Conservation (phyloP, 2,797 vertebrate species). For the Silurus lanzhouensis region DNA sequence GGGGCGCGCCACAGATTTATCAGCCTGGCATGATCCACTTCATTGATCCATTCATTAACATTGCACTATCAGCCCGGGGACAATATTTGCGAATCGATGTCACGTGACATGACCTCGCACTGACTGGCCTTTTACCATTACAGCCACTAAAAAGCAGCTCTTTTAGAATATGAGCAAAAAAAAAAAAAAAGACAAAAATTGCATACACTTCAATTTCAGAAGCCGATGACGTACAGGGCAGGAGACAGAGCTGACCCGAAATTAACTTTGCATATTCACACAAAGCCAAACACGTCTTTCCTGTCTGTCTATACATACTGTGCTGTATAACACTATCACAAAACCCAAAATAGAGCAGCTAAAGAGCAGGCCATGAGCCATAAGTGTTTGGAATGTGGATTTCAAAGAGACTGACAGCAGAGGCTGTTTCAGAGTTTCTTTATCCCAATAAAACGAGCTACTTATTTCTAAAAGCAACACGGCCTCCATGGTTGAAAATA, state of each 20-base stretch:
- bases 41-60: constrained; percentile 76
- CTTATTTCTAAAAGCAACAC: constrained; percentile 53
- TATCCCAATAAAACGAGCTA: constrained; percentile 53
- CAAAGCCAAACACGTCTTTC: constrained; percentile 51
- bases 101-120: constrained; percentile 45
- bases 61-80: constrained; percentile 70
- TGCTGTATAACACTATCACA: constrained; percentile 55
- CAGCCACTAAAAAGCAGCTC: not conserved
- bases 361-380: constrained; percentile 51
- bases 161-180: constrained; percentile 1
- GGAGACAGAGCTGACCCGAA: constrained; percentile 37
- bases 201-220: not conserved
- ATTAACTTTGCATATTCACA: constrained; percentile 45
- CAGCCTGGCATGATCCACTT: constrained; percentile 69
- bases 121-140: constrained; percentile 16
- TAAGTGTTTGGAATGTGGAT: constrained; percentile 55
- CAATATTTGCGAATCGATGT: constrained; percentile 74
- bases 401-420: constrained; percentile 56
- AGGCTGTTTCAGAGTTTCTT: constrained; percentile 49
- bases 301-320: constrained; percentile 54
- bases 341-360: constrained; percentile 55
- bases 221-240: constrained; percentile 33
- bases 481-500: constrained; percentile 43
- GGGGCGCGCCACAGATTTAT: constrained; percentile 70
- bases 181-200: constrained; percentile 13